A percentile compares a stretch with the other conserved stretches of the same genome.
These are phyloP conservation scores for Lutraria lutraria DNA, from an alignment of 2,888 invertebrate species.

Conservation along the genomic window DNA sequence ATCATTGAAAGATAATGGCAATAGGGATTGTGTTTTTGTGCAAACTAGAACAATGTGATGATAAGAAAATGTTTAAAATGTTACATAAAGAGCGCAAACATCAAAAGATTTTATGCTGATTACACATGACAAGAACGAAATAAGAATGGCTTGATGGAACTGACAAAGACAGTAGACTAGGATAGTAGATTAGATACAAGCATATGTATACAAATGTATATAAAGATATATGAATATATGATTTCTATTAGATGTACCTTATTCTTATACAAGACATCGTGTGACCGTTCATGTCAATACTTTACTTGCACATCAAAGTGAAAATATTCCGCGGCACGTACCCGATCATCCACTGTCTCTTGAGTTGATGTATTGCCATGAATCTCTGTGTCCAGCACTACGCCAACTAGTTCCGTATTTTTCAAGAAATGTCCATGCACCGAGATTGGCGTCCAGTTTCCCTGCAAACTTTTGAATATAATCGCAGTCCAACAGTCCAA, in stretches of 20 bases:
- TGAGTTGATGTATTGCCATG: neutral
- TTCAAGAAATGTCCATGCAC: neutral
- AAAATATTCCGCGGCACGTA: neutral
- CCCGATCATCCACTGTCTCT: neutral
- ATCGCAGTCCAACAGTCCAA: neutral
- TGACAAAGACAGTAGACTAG: too few species aligned
- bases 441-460: neutral
- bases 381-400: neutral
- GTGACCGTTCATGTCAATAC: conserved; percentile 15
- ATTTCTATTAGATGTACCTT: neutral
- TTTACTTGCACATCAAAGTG: conserved; percentile 4
- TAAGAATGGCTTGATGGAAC: too few species aligned
- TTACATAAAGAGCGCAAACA: too few species aligned
- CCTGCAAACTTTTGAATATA: neutral
- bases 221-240: neutral
- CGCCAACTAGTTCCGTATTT: too few species aligned
- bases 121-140: too few species aligned
- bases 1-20: too few species aligned
- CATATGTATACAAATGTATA: neutral
- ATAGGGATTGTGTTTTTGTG: too few species aligned
- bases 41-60: too few species aligned
- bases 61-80: too few species aligned
- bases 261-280: conserved; percentile 23
- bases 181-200: neutral
- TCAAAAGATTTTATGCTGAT: too few species aligned